phyloP scores from a whole-genome alignment of 1,140 invertebrate species.

The Diuraphis noxia region DNA sequence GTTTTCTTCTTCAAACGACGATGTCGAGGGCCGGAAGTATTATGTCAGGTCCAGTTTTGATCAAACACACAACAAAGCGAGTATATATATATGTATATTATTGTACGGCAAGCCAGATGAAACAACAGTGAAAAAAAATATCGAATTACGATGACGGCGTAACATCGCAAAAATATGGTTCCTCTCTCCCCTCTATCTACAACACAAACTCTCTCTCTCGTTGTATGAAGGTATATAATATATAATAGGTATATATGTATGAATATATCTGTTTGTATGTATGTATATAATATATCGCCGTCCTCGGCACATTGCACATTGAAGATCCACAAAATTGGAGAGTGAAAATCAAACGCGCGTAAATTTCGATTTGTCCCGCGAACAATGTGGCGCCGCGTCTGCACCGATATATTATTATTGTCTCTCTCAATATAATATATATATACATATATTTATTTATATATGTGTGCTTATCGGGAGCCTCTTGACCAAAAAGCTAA shows the following conservation, averaged over 20 bases:
- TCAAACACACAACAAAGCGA: slow-evolving; percentile 38
- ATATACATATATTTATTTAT: background rate
- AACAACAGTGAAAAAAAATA: slow-evolving; percentile 49
- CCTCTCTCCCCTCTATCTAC: background rate
- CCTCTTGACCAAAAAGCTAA: slow-evolving; percentile 50
- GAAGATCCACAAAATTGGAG: background rate
- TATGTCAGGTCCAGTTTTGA: slow-evolving; percentile 50
- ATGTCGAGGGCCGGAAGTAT: slow-evolving; percentile 46
- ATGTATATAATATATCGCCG: background rate
- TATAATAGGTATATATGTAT: slow-evolving; percentile 5
- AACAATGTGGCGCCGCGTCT: slow-evolving; percentile 51
- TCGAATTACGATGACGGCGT: slow-evolving; percentile 44
- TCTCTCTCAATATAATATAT: background rate
- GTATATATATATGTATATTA: background rate
- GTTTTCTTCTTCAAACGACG: slow-evolving; percentile 11
- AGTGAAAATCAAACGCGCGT: slow-evolving; percentile 41
- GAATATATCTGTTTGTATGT: background rate
- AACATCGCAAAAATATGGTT: slow-evolving; percentile 12
- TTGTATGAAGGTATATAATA: background rate
- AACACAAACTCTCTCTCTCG: background rate
- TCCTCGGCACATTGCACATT: slow-evolving; percentile 6
- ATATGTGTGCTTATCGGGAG: slow-evolving; percentile 6
- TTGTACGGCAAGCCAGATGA: slow-evolving; percentile 30
- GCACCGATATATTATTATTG: slow-evolving; percentile 10
- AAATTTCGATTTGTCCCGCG: slow-evolving; percentile 49